Evolutionary conservation across 1,140 invertebrate genomes (phyloP), one percentile per base, ranked within the genome.

Genomic region (Melanaphis sacchari): DNA sequence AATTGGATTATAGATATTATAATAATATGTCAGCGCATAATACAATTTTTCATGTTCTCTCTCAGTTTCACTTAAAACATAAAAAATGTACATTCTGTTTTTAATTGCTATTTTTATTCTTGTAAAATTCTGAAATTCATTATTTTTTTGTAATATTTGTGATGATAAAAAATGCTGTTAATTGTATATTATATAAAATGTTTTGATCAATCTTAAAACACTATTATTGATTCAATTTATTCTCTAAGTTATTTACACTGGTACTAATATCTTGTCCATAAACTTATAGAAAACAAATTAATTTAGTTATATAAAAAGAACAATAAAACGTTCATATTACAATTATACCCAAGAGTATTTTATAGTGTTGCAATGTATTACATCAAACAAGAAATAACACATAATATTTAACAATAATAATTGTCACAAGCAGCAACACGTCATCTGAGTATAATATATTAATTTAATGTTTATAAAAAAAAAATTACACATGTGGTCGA

Each of bases 391-490:
- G 36, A 43, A 85, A 85, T 26, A 85, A 87, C 6, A 43, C 82
- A 85, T 36, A 41, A 85, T 85, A 49, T 18, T 49, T 49, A 18
- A 49, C 46, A 85, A 43, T 85, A 43, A 85, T 85, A 85, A 85
- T 41, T 85, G 85, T 89, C 46, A 89, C 87, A 52, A 52, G 38
- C 46, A 46, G 81, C 9, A 84, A 18, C 85, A n/a, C 21, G 87
- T 52, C 46, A 49, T 89, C n/a, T 22, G 31, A 38, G 6, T 22
- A 49, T n/a, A 88, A 54, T 52, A 89, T 89, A 89, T 38, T 52
- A 54, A 89, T 89, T 52, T 52, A 18, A 38, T 52, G 46, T 36
- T 88, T 49, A 88, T 36, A 46, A 88, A 88, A 88, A 88, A 43
- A 18, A 41, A 5, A 3, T 21, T 46, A n/a, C 31, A 18, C 15